These are phyloP conservation scores for Rotaria socialis DNA, from an alignment of 2,888 invertebrate genomes.

Conservation along the genomic window DNA sequence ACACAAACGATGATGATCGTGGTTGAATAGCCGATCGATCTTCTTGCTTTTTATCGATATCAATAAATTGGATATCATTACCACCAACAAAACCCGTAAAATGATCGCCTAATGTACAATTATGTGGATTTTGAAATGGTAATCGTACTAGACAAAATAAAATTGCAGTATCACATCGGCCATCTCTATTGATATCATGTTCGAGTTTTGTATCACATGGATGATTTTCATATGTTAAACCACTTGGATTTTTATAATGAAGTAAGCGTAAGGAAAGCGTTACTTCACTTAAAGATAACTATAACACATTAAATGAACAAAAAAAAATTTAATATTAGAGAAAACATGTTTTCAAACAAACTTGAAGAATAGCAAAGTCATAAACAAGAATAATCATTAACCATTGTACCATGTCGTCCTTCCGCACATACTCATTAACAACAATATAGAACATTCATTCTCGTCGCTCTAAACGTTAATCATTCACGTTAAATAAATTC, in stretches of 20 bases:
- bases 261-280: constrained; percentile 19
- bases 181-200: constrained; percentile 37
- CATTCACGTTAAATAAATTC: not conserved
- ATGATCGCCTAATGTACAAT: constrained; percentile 46
- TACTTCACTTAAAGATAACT: constrained; percentile 6
- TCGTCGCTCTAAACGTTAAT: not conserved
- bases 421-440: not conserved
- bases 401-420: constrained; percentile 18
- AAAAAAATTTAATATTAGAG: not conserved
- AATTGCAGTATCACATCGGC: constrained; percentile 42
- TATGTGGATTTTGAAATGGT: constrained; percentile 45
- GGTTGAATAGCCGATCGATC: not conserved
- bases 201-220: constrained; percentile 13
- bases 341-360: not conserved
- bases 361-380: not conserved
- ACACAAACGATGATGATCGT: not conserved
- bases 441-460: not conserved
- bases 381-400: not conserved
- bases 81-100: constrained; percentile 41
- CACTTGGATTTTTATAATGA: constrained; percentile 32
- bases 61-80: constrained; percentile 37
- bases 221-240: constrained; percentile 32
- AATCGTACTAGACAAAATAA: constrained; percentile 46
- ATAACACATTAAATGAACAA: not conserved
- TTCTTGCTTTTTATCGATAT: not conserved